A percentile compares a stretch with the other conserved stretches of the same genome.
phyloP scores from a whole-genome alignment of 2,888 invertebrate genomes.

The Ormyrus labotus region DNA sequence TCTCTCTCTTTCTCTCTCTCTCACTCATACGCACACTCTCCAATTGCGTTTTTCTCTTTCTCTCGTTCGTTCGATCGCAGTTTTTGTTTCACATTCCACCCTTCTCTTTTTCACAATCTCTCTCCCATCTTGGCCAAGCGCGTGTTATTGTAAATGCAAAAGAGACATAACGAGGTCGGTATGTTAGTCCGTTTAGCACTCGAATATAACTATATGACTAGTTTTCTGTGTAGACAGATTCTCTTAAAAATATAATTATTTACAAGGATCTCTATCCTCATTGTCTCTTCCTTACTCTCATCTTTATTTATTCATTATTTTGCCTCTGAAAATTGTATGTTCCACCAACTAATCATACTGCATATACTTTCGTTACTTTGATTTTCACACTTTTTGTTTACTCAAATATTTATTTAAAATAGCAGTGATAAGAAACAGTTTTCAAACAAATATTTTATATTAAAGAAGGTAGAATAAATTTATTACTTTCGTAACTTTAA shows the following conservation, averaged over 20 bases:
- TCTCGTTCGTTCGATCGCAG: slow-evolving; percentile 18
- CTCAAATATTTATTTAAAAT: slow-evolving; percentile 6
- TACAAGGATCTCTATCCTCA: slow-evolving; percentile 70
- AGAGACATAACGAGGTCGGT: slow-evolving; percentile 73
- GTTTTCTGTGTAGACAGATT: slow-evolving; percentile 73
- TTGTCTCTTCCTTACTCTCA: slow-evolving; percentile 40
- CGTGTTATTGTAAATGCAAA: slow-evolving; percentile 73
- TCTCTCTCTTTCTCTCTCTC: slow-evolving; percentile 11
- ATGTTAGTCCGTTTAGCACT: slow-evolving; percentile 74
- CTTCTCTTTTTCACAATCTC: slow-evolving; percentile 54
- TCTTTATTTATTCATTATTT: slow-evolving; percentile 21
- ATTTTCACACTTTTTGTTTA: slow-evolving; percentile 29
- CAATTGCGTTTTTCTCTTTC: slow-evolving; percentile 11
- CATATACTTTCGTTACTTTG: slow-evolving; percentile 20
- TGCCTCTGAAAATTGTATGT: background rate
- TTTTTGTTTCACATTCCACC: slow-evolving; percentile 34
- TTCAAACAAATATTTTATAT: background rate
- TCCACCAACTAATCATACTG: slow-evolving; percentile 19
- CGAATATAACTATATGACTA: slow-evolving; percentile 75
- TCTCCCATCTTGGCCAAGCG: slow-evolving; percentile 65
- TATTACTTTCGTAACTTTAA: background rate
- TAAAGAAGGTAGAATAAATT: slow-evolving; percentile 1
- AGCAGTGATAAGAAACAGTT: too few species aligned
- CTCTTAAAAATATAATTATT: slow-evolving; percentile 76
- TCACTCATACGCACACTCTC: slow-evolving; percentile 12